Base-by-base conservation (phyloP, 2,797 vertebrate species). In the Semaprochilodus insignis region DNA sequence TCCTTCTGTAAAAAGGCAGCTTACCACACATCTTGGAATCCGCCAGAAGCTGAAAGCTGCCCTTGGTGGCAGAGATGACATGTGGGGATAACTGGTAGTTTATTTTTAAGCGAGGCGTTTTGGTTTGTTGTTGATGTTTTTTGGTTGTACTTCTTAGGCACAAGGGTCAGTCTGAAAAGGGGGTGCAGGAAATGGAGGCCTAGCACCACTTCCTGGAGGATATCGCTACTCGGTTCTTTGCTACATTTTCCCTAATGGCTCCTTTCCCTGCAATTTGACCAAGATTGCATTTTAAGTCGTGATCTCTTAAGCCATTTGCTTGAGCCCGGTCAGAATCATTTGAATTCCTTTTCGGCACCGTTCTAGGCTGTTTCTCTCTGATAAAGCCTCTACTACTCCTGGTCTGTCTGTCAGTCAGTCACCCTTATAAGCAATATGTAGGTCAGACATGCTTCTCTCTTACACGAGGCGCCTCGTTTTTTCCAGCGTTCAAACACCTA, bases 361-460 rank as follows among this genome's bases (percentile, higher is more conserved):
- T 74, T 48, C 67, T 63, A 57, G 57, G 75, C 76, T 80, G 77
- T 44, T 36, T 25, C 52, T 77, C 48, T 76, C 59, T 78, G 76
- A 77, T 82, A 78, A 83, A 78, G 74, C 34, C 44, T 73, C 48
- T 7, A 36, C 7, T n/a, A 40, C 21, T 76, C 40, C 54, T 40
- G 76, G 69, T 36, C 60, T 21, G 73, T 48, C 79, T 74, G 76
- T 80, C 80, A 74, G 51, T 79, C 63, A 34, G 63, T 82, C 65
- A 77, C 55, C 62, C 78, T 60, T 76, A 13, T 59, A 82, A 69
- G 8, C 71, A 66, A 23, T 67, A 60, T 81, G 40, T 78, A 74
- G 60, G 70, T 79, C 62, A 57, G 62, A 59, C 70, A 72, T 16
- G 72, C 63, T n/a, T 19, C 71, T 72, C n/a, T 75, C 60, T 66